Conservation (phyloP, 2,797 vertebrate species). For the Artibeus lituratus region DNA sequence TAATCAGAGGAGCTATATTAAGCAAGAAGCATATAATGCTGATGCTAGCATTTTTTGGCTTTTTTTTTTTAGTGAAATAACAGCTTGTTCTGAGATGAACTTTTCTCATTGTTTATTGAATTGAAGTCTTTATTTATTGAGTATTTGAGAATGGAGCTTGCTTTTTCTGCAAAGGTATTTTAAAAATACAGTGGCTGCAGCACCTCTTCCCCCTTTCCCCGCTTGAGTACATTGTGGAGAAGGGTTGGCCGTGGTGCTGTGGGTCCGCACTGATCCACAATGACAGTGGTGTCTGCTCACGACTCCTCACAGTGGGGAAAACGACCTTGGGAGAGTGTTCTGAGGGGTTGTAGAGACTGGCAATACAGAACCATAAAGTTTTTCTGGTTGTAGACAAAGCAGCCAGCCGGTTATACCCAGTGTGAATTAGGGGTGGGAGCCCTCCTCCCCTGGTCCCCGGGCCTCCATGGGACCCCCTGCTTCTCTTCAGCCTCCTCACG, state of each 20-base stretch:
- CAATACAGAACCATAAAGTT: background rate
- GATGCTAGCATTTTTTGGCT: background rate
- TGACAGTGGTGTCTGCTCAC: background rate
- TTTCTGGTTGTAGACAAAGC: background rate
- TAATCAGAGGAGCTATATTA: background rate
- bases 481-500: background rate
- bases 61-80: background rate
- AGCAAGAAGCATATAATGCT: background rate
- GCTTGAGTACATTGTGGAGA: background rate
- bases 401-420: background rate
- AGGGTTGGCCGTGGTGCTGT: background rate
- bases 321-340: background rate
- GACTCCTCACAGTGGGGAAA: background rate
- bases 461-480: background rate
- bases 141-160: background rate
- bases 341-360: background rate
- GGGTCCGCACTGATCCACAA: background rate
- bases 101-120: background rate
- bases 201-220: background rate
- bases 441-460: background rate
- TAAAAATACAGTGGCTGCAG: background rate
- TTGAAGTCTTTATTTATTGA: background rate
- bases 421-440: background rate
- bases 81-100: background rate
- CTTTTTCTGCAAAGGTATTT: background rate